phyloP scores from a whole-genome alignment of 1,140 invertebrate species.

The Pemphigus obesinymphae region DNA sequence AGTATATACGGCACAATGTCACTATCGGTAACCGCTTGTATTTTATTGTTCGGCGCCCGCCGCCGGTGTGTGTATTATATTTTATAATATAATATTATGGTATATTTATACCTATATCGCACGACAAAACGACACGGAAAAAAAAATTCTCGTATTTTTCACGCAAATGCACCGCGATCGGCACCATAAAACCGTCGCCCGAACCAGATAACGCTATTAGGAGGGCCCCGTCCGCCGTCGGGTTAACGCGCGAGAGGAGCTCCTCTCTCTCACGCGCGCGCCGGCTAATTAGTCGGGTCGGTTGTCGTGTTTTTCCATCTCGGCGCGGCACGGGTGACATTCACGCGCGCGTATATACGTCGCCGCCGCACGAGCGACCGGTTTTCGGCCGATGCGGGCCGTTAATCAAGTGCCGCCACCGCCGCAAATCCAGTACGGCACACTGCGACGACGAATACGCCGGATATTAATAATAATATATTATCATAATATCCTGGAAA shows the following conservation, averaged over 20 bases:
- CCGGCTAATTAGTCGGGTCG: conserved; percentile 18
- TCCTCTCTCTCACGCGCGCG: no score
- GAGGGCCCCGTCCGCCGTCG: not conserved
- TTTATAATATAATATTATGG: not conserved
- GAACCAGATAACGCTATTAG: conserved; percentile 38
- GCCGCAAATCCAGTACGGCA: not conserved
- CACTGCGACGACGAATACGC: not conserved
- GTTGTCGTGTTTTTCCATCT: not conserved
- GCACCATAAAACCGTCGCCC: conserved; percentile 17
- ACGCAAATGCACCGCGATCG: not conserved
- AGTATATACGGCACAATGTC: no score
- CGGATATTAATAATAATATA: not conserved
- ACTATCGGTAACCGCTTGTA: not conserved
- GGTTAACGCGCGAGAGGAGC: not conserved
- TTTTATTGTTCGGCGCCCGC: not conserved
- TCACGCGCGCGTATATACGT: not conserved
- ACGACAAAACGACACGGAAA: not conserved
- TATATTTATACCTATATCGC: not conserved
- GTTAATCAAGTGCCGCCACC: conserved; percentile 21
- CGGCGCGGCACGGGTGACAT: not conserved
- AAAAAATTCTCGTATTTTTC: not conserved
- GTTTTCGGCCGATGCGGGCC: conserved; percentile 10
- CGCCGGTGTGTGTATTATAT: not conserved
- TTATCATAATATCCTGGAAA: no score
- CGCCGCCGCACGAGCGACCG: not conserved